Evolutionary conservation across 2,888 invertebrate species (phyloP).

Genomic region (Melanophora roralis): DNA sequence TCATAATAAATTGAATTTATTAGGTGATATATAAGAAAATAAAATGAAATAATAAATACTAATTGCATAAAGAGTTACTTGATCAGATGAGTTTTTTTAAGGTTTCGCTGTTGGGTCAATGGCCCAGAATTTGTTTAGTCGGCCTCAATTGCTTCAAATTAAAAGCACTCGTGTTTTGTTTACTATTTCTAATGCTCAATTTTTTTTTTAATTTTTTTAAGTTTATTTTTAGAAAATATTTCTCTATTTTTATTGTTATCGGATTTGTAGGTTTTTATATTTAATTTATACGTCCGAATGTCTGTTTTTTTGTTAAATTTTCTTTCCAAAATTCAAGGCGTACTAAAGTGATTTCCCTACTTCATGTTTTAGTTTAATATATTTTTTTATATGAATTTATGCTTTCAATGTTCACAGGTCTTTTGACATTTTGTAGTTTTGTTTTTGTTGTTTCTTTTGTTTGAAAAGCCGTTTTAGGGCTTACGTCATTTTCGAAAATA

Average conservation of each 20-base stretch:
- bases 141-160: conserved; percentile 41
- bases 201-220: neutral
- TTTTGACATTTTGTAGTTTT: conserved; percentile 58
- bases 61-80: conserved; percentile 25
- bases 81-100: conserved; percentile 13
- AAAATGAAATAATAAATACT: neutral
- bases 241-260: conserved; percentile 7
- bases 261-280: conserved; percentile 10
- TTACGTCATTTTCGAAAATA: conserved; percentile 67
- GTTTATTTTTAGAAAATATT: neutral
- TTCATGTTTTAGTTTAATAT: neutral
- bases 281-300: neutral
- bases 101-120: conserved; percentile 47
- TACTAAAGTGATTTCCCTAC: neutral
- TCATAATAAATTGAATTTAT: no score
- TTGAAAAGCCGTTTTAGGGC: conserved; percentile 63
- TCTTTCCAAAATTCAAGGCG: conserved; percentile 32
- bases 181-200: conserved; percentile 18
- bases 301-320: neutral
- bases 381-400: conserved; percentile 29
- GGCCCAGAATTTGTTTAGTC: conserved; percentile 51
- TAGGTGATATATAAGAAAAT: no score
- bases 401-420: conserved; percentile 47
- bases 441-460: conserved; percentile 42
- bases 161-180: conserved; percentile 34